A percentile compares a stretch with the other conserved stretches of the same genome.
phyloP scores from a whole-genome alignment of 2,797 vertebrate genomes.

The Spinus olivaceus region DNA sequence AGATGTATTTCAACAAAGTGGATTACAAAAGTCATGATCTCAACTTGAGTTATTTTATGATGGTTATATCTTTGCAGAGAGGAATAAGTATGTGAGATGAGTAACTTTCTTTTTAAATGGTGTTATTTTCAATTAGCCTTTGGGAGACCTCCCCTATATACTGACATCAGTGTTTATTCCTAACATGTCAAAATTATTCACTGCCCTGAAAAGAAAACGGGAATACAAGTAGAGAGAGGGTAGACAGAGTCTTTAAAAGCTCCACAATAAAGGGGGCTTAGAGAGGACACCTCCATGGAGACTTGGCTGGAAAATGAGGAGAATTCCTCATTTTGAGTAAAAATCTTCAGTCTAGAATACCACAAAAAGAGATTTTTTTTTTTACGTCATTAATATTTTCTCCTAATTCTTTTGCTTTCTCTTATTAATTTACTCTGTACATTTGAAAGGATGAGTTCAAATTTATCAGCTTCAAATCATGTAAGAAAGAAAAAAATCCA shows the following conservation, averaged over 20 bases:
- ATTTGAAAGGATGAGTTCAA: background rate
- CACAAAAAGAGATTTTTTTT: background rate
- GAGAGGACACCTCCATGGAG: background rate
- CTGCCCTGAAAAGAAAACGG: background rate
- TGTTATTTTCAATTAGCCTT: background rate
- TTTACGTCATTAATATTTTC: background rate
- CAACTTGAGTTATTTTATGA: background rate
- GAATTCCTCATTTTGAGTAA: background rate
- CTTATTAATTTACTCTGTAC: background rate
- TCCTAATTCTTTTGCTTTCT: background rate
- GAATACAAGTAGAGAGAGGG: background rate
- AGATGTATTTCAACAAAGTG: constrained; percentile 3
- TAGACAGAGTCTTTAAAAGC: background rate
- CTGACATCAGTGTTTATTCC: background rate
- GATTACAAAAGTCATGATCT: constrained; percentile 23
- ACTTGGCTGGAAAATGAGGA: background rate
- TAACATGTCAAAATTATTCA: background rate
- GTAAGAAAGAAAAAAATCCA: background rate
- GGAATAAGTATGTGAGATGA: background rate
- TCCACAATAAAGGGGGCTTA: background rate
- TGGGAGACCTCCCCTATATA: background rate
- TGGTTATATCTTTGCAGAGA: constrained; percentile 1
- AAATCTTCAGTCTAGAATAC: background rate
- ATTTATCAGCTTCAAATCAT: background rate
- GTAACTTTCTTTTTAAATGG: constrained; percentile 27